Evolutionary conservation across 2,113 vertebrate species (phyloP).

Genomic region (Dromiciops gliroides): DNA sequence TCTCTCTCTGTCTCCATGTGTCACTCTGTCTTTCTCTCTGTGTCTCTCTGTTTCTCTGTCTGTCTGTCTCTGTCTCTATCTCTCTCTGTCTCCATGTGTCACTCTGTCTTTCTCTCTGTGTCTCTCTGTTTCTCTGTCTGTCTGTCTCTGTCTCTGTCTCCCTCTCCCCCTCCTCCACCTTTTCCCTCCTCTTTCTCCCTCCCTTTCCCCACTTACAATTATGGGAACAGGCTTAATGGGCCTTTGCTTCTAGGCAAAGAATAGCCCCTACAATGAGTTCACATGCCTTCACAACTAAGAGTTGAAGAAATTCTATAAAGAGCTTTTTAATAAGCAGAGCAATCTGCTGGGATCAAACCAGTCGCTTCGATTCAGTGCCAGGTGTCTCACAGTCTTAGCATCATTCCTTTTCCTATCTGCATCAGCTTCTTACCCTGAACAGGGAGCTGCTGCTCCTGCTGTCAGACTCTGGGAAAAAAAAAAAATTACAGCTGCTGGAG

Average conservation of each 20-base stretch:
- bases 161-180: rapidly evolving
- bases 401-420: slow-evolving; percentile 30
- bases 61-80: too few species aligned
- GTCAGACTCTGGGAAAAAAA: slow-evolving; percentile 27
- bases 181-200: neutral
- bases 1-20: too few species aligned
- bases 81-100: neutral
- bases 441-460: slow-evolving; percentile 30
- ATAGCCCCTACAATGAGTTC: slow-evolving; percentile 53
- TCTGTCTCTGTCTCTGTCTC: neutral
- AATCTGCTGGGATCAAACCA: slow-evolving; percentile 65
- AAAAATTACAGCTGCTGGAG: slow-evolving; percentile 46
- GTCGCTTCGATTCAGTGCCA: slow-evolving; percentile 47
- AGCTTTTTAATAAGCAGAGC: slow-evolving; percentile 63
- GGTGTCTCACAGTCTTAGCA: slow-evolving; percentile 61
- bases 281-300: slow-evolving; percentile 59
- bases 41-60: neutral
- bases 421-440: slow-evolving; percentile 53
- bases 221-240: slow-evolving; percentile 58
- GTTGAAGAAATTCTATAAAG: slow-evolving; percentile 64
- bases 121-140: too few species aligned
- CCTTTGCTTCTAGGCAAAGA: slow-evolving; percentile 48
- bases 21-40: too few species aligned
- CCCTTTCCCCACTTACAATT: slow-evolving; percentile 48
- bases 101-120: neutral